These are phyloP conservation scores for Hyperopisus bebe DNA, from an alignment of 2,113 vertebrate species.

Conservation along the genomic window DNA sequence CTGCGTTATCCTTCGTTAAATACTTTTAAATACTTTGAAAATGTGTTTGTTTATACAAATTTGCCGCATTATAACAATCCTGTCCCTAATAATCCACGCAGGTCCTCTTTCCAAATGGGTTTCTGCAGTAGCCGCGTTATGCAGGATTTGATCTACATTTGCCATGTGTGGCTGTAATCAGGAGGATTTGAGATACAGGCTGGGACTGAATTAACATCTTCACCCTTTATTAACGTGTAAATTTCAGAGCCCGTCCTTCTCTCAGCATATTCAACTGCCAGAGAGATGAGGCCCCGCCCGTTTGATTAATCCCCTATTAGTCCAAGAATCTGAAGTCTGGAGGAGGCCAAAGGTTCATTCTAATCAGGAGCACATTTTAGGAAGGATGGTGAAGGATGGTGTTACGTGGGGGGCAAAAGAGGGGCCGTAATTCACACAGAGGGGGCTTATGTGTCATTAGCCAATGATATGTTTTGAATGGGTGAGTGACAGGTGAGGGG, in stretches of 20 bases:
- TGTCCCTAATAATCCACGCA: neutral
- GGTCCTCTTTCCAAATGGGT: neutral
- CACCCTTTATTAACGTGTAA: slow-evolving; percentile 49
- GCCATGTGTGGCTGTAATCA: slow-evolving; percentile 41
- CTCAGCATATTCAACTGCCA: slow-evolving; percentile 8
- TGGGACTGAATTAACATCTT: slow-evolving; percentile 31
- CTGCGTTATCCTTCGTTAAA: neutral
- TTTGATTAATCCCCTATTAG: slow-evolving; percentile 42
- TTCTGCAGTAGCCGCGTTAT: neutral
- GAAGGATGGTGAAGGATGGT: slow-evolving; percentile 45
- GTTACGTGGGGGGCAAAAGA: slow-evolving; percentile 2
- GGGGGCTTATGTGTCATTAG: neutral
- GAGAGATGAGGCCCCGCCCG: slow-evolving; percentile 27
- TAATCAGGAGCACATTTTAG: slow-evolving; percentile 42
- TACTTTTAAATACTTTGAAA: slow-evolving; percentile 31
- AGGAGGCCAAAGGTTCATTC: slow-evolving; percentile 33
- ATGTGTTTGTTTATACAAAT: slow-evolving; percentile 40
- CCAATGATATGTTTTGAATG: neutral
- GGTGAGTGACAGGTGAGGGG: neutral
- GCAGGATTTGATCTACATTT: slow-evolving; percentile 32
- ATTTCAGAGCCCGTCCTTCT: slow-evolving; percentile 42
- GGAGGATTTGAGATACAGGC: slow-evolving; percentile 35
- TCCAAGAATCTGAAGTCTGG: slow-evolving; percentile 52
- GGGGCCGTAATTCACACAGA: neutral
- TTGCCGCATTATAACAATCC: slow-evolving; percentile 28